Conservation (phyloP, 1,140 invertebrate species). For the Diabrotica undecimpunctata region DNA sequence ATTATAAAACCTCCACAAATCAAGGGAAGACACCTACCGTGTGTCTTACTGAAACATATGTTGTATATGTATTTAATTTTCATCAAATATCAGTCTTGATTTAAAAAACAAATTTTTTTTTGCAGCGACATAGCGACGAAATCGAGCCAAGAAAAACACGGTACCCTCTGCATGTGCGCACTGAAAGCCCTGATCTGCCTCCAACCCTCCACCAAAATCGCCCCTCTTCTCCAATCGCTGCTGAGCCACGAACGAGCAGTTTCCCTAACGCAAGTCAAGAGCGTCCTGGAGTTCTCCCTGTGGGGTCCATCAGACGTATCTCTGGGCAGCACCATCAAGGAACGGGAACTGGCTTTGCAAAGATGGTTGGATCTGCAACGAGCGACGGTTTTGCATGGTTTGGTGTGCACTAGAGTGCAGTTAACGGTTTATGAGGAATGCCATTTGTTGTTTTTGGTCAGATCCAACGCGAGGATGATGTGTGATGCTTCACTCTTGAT, state of each 20-base stretch:
- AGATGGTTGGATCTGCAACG: conserved; percentile 80
- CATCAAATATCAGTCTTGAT: too few species aligned
- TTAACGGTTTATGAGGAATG: conserved; percentile 73
- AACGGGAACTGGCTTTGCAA: conserved; percentile 68
- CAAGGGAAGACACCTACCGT: too few species aligned
- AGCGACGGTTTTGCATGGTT: conserved; percentile 72
- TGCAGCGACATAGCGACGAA: conserved; percentile 57
- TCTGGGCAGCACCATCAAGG: conserved; percentile 60
- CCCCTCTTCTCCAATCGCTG: conserved; percentile 63
- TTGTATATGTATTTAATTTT: too few species aligned
- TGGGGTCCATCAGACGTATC: conserved; percentile 79
- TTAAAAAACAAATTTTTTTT: conserved; percentile 24
- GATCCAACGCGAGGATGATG: conserved; percentile 74
- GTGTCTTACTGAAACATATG: too few species aligned
- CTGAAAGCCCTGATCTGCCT: conserved; percentile 64
- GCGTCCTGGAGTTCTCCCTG: conserved; percentile 75
- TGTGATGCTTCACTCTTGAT: conserved; percentile 69
- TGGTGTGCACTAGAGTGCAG: conserved; percentile 70
- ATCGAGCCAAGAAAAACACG: conserved; percentile 56
- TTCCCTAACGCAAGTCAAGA: conserved; percentile 68
- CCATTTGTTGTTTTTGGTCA: conserved; percentile 75
- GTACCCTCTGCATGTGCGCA: conserved; percentile 76
- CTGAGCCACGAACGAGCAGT: conserved; percentile 67
- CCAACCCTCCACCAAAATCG: conserved; percentile 54
- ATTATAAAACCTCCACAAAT: too few species aligned